These are phyloP conservation scores for Ectemnius cavifrons DNA, from an alignment of 2,888 invertebrate genomes.

Conservation along the genomic window DNA sequence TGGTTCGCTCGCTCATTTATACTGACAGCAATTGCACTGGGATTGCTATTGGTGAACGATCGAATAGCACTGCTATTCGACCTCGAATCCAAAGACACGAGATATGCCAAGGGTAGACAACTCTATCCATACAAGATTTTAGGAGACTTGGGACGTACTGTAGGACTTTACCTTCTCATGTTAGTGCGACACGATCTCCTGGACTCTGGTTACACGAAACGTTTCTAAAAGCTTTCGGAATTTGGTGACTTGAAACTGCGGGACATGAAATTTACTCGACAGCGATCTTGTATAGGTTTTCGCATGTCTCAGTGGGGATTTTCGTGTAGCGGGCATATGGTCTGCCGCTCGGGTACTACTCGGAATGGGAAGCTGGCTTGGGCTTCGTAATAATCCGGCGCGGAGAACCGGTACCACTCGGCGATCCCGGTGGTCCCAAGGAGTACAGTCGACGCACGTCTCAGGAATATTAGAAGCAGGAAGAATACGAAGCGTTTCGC, in stretches of 20 bases:
- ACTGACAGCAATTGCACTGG: not conserved
- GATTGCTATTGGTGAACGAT: too few species aligned
- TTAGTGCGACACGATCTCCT: too few species aligned
- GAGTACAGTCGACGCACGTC: constrained; percentile 65
- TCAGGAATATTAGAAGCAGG: constrained; percentile 66
- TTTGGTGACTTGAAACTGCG: too few species aligned
- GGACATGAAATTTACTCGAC: not conserved
- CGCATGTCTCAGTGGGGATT: constrained; percentile 50
- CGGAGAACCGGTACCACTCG: constrained; percentile 65
- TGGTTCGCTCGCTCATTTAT: not conserved
- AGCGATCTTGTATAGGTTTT: constrained; percentile 35
- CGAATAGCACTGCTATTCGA: too few species aligned
- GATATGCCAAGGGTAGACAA: too few species aligned
- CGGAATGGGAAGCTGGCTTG: constrained; percentile 56
- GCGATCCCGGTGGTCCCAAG: constrained; percentile 66
- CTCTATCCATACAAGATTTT: too few species aligned
- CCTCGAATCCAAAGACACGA: too few species aligned
- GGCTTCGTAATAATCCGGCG: constrained; percentile 57
- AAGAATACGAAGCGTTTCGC: constrained; percentile 62
- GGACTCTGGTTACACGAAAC: too few species aligned
- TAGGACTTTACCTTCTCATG: too few species aligned
- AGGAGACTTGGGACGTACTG: too few species aligned
- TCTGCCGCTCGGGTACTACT: constrained; percentile 13
- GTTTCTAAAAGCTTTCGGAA: too few species aligned
- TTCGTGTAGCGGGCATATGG: constrained; percentile 51